Evolutionary conservation across 2,797 vertebrate genomes (phyloP), one percentile per base, ranked within the genome.

Genomic region (Myripristis jacobus): DNA sequence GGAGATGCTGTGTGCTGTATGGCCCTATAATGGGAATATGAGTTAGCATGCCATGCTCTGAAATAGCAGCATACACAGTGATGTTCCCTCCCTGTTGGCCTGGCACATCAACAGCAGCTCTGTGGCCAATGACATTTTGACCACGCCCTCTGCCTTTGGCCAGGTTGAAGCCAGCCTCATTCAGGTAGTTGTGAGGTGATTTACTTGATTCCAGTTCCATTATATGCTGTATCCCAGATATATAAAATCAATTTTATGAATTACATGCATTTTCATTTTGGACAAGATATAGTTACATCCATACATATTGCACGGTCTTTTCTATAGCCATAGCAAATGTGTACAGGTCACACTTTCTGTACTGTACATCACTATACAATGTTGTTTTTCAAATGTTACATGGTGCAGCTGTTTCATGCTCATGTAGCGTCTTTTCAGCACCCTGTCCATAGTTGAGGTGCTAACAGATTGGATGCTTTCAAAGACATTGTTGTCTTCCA

Each of bases 141-240:
- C 43, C 18, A 46, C 24, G 34, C 16, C 22, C 53, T 61, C 48
- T 54, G 56, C 56, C 6, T 48, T 59, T 59, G 16, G 55, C 21
- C 43, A 59, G 55, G 15, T 59, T 60, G 44, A 69, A 51, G 55
- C 56, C 51, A 63, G 73, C 44, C 29, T 75, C 52, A 52, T 63
- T 36, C 54, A 73, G 12, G 24, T 69, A 64, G 46, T 51, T 22
- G 47, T 52, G 48, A 47, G 16, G n/a, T 51, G 27, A 47, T 36
- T 64, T 29, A 64, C 47, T 51, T 51, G 29, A 36, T 64, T 64
- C 47, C 46, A 48, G 46, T 50, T 36, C 47, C 24, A 36, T 64
- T 36, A 51, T n/a, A n/a, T n/a, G n/a, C n/a, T n/a, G n/a, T 22
- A 51, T n/a, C 6, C 36, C 19, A 24, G 29, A 68, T 51, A 64